Evolutionary conservation across 2,888 invertebrate species (phyloP).

Genomic region (Nineta flava): DNA sequence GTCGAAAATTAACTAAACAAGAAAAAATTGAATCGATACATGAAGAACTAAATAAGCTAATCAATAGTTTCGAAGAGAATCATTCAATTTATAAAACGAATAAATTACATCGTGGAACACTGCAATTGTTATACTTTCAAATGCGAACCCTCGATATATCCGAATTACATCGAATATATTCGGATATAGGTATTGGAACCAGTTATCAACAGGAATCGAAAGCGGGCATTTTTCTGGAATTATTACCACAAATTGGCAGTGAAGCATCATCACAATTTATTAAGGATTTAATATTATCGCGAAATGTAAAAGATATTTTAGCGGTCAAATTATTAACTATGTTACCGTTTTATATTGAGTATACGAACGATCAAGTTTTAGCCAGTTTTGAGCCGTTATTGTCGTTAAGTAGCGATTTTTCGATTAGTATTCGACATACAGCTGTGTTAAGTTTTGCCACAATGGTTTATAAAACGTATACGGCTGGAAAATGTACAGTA

Average conservation of each 20-base stretch:
- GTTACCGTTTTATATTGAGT: constrained; percentile 50
- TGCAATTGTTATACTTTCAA: constrained; percentile 14
- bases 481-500: constrained; percentile 33
- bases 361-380: constrained; percentile 18
- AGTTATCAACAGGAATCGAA: constrained; percentile 60
- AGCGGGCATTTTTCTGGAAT: constrained; percentile 54
- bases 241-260: constrained; percentile 52
- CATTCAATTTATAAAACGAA: constrained; percentile 6
- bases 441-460: constrained; percentile 55
- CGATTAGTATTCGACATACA: constrained; percentile 41
- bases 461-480: constrained; percentile 44
- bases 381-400: constrained; percentile 37
- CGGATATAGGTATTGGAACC: constrained; percentile 45
- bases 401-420: constrained; percentile 24
- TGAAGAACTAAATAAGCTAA: constrained; percentile 7
- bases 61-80: constrained; percentile 8
- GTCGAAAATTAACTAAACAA: constrained; percentile 1
- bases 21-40: constrained; percentile 1
- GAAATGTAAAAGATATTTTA: constrained; percentile 44
- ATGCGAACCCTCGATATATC: constrained; percentile 28
- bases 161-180: constrained; percentile 31
- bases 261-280: constrained; percentile 47
- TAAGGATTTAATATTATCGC: constrained; percentile 42
- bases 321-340: constrained; percentile 48
- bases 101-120: constrained; percentile 7